Evolutionary conservation across 2,797 vertebrate species (phyloP), one percentile per base, ranked within the genome.

Genomic region (Myiothlypis chrysogaster): DNA sequence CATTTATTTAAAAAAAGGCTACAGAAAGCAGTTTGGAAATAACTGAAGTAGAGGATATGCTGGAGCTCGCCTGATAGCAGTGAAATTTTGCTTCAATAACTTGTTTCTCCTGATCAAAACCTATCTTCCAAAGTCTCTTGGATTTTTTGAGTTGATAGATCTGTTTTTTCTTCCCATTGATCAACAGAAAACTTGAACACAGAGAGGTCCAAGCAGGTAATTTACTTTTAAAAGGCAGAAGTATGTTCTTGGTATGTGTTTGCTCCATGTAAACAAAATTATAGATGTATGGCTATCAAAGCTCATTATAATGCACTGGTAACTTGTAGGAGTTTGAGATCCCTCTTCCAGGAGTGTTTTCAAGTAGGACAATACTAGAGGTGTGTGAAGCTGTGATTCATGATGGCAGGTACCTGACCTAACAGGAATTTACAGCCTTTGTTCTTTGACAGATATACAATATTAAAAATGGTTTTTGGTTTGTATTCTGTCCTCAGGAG

Each of bases 401-500:
- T 46, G 64, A 32, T 14, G 34, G n/a, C 41, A 80, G 6, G 21
- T 24, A 30, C 50, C 30, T 23, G 41, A 77, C 78, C 27, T 34
- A 77, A 22, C 18, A 59, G 63, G 43, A 59, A 28, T 59, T 76
- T 44, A 25, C 72, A 79, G 34, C 35, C 55, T 86, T 66, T 79
- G 28, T 2, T 28, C 55, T 88, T 76, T 44, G 8, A 49, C 4
- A 73, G 71, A 25, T 12, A 9, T 0, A 27, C 1, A 9, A 14
- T 32, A 71, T 46, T 83, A 28, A 39, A 78, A 73, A 28, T 32
- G 17, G 8, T 43, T 37, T 8, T 8, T 52, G 6, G 21, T 81
- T 47, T 69, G 9, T 37, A 4, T 69, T 95, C 66, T 94, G 53
- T 95, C 78, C 59, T 73, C 85, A 98, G 98, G 98, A 99, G 96